phyloP scores from a whole-genome alignment of 1,140 invertebrate species.

The Eriosoma lanigerum region DNA sequence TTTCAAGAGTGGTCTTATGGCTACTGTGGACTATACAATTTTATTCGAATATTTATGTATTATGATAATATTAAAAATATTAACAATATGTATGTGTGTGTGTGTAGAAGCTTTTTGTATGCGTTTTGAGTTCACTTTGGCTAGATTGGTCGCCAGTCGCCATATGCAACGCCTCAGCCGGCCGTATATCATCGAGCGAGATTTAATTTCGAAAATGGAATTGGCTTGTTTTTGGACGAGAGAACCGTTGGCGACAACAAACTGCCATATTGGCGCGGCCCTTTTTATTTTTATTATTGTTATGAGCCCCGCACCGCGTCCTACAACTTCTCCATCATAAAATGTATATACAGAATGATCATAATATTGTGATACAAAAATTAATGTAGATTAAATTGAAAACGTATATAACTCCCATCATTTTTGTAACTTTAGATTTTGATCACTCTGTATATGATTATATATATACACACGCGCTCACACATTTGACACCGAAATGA shows the following conservation, averaged over 20 bases:
- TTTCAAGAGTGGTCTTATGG: neutral
- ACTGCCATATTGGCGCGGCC: constrained; percentile 50
- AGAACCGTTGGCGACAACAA: constrained; percentile 44
- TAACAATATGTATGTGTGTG: neutral
- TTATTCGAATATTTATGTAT: too few relatives aligned
- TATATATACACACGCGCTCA: neutral
- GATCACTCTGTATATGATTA: neutral
- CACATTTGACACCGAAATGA: constrained; percentile 42
- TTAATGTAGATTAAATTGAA: too few relatives aligned
- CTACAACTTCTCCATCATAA: neutral
- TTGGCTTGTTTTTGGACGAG: constrained; percentile 49
- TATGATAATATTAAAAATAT: neutral
- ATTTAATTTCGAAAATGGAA: constrained; percentile 51
- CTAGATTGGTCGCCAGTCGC: constrained; percentile 44
- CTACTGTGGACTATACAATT: too few relatives aligned
- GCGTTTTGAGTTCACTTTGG: constrained; percentile 34
- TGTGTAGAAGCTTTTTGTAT: too few relatives aligned
- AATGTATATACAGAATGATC: constrained; percentile 1
- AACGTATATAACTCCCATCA: too few relatives aligned
- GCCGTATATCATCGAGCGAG: constrained; percentile 37
- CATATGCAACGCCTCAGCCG: constrained; percentile 49
- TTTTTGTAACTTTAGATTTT: too few relatives aligned
- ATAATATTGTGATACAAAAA: too few relatives aligned
- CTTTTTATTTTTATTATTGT: constrained; percentile 50
- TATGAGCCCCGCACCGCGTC: neutral